Base-by-base conservation (phyloP, 2,113 vertebrate species). In the Nerophis lumbriciformis region DNA sequence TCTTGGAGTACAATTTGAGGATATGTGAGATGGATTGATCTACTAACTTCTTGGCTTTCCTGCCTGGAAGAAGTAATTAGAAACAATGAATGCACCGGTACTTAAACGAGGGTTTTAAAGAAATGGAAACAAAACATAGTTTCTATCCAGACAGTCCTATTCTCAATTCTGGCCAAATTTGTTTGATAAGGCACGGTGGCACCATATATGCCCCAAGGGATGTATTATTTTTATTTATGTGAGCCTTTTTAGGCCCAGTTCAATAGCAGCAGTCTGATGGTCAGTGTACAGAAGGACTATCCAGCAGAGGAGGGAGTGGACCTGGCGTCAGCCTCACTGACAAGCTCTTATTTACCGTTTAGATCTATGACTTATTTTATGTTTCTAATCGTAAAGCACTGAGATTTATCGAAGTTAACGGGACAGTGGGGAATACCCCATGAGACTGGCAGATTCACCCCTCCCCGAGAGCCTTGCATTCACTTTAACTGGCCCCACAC, bases 321-420 rank as follows among this genome's bases (percentile, higher is more conserved):
- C 83, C 76, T 81, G 84, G 85, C 82, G 80, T 90, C 86, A 85
- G 81, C 76, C 68, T 64, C 80, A 72, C 80, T 88, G 89, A 90
- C 88, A 89, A 83, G 84, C 81, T 85, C 87, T 90, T 90, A 90
- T 91, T 91, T 90, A 90, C 85, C 79, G 83, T 86, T 79, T 76
- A 88, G 86, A 90, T 90, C 87, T 85, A 89, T 89, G 88, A 86
- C 79, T 90, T 86, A 83, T 88, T 90, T 91, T 90, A 90, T 86
- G 84, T 85, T 83, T 83, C 87, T 90, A 83, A 90, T 90, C 87
- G 86, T 92, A 92, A 91, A 90, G 77, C 89, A 88, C 86, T 14
- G 73, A 89, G 87, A 92, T 90, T 90, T 91, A 92, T 90, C 36
- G 75, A 66, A 69, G 75, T 68, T 83, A 90, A 90, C 84, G 77